A percentile compares a stretch with the other conserved stretches of the same genome.
phyloP scores from a whole-genome alignment of 1,140 invertebrate species.

The Polypedilum vanderplanki region DNA sequence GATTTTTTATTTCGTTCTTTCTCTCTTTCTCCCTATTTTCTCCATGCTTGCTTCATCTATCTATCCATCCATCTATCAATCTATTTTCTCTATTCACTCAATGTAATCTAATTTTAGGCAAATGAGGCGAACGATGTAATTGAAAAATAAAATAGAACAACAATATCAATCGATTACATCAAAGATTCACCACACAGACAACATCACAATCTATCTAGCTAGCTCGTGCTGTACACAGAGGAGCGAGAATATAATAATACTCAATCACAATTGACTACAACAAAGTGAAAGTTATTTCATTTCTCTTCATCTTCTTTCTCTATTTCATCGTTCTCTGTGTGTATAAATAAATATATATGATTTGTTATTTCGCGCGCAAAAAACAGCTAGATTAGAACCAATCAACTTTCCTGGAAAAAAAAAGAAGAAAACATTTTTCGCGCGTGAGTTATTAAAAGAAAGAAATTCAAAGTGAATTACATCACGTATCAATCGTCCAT shows the following conservation, averaged over 20 bases:
- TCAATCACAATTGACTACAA: too few species aligned
- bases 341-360: too few species aligned
- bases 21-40: background rate
- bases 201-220: background rate
- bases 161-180: constrained; percentile 27
- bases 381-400: too few species aligned
- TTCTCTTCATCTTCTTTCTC: too few species aligned
- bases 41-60: background rate
- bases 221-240: too few species aligned
- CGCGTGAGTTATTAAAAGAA: background rate
- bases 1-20: background rate
- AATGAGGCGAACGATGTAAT: constrained; percentile 27
- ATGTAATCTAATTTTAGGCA: constrained; percentile 26
- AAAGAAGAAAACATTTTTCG: background rate
- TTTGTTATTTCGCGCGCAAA: too few species aligned
- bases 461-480: background rate
- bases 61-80: constrained; percentile 11
- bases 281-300: too few species aligned
- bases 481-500: constrained; percentile 10
- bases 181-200: constrained; percentile 10
- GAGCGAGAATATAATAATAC: too few species aligned
- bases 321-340: too few species aligned
- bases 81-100: constrained; percentile 9
- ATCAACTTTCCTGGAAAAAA: too few species aligned
- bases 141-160: constrained; percentile 28